phyloP scores from a whole-genome alignment of 2,888 invertebrate species.

The Erynnis tages region DNA sequence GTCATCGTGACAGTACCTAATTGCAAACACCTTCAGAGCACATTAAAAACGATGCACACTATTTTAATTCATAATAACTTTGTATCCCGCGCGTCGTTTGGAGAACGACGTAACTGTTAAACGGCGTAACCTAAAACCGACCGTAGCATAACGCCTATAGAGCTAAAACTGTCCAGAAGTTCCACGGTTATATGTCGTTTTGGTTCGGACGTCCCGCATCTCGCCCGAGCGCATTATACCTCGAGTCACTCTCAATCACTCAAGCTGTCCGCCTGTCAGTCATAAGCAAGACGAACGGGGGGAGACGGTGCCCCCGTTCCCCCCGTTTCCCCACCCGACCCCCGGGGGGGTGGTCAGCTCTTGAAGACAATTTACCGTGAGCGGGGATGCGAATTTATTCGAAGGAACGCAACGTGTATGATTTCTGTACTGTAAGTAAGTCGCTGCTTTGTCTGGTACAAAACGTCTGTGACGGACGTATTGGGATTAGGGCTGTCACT shows the following conservation, averaged over 20 bases:
- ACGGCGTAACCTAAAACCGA: slow-evolving; percentile 21
- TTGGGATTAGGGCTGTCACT: slow-evolving; percentile 16
- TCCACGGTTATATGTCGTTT: slow-evolving; percentile 21
- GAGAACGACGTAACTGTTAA: slow-evolving; percentile 26
- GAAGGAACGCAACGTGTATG: slow-evolving; percentile 34
- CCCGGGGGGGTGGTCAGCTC: slow-evolving; percentile 73
- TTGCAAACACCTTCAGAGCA: slow-evolving; percentile 60
- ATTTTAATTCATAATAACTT: slow-evolving; percentile 75
- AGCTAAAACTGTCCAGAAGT: slow-evolving; percentile 45
- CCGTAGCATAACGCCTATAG: slow-evolving; percentile 38
- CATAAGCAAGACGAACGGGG: slow-evolving; percentile 81
- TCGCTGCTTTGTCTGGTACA: slow-evolving; percentile 12
- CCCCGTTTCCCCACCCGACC: slow-evolving; percentile 42
- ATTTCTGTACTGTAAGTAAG: slow-evolving; percentile 17
- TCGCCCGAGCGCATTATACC: slow-evolving; percentile 77
- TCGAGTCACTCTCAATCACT: slow-evolving; percentile 81
- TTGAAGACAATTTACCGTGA: slow-evolving; percentile 80
- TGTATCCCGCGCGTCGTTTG: slow-evolving; percentile 34
- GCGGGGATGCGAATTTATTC: slow-evolving; percentile 75
- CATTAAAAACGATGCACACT: slow-evolving; percentile 68
- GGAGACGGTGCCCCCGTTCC: slow-evolving; percentile 62
- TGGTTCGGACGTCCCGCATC: slow-evolving; percentile 41
- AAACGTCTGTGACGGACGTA: slow-evolving; percentile 16
- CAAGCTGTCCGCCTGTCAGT: slow-evolving; percentile 79
- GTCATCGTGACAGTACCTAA: slow-evolving; percentile 50